These are phyloP conservation scores for Apogon talboti DNA, from an alignment of 2,797 vertebrate species.

Conservation along the genomic window DNA sequence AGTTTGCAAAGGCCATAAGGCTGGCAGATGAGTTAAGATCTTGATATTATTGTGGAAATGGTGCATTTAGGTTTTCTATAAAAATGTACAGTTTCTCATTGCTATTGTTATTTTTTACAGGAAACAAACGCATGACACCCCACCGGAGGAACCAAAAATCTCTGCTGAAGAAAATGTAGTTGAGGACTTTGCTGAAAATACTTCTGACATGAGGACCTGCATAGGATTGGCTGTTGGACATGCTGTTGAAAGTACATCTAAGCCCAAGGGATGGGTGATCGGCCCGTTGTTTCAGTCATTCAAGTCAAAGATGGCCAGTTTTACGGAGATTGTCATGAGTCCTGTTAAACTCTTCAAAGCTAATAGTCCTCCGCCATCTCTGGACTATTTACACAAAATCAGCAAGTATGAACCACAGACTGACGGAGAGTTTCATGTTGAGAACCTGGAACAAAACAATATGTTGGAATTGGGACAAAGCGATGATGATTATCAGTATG, in stretches of 20 bases:
- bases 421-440: not conserved
- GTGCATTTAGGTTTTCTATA: not conserved
- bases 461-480: slow-evolving; percentile 4
- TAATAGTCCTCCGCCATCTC: slow-evolving; percentile 36
- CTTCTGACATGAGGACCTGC: slow-evolving; percentile 34
- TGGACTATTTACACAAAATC: slow-evolving; percentile 3
- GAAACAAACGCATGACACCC: slow-evolving; percentile 23
- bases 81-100: not conserved
- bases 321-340: slow-evolving; percentile 90
- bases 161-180: slow-evolving; percentile 27
- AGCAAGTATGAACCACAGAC: slow-evolving; percentile 7
- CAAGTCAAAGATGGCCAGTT: slow-evolving; percentile 91
- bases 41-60: no score
- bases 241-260: slow-evolving; percentile 24
- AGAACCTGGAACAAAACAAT: slow-evolving; percentile 6
- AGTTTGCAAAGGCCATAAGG: no score
- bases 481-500: slow-evolving; percentile 15
- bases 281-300: slow-evolving; percentile 88
- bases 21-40: no score
- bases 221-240: slow-evolving; percentile 1
- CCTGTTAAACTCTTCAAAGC: slow-evolving; percentile 82
- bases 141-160: slow-evolving; percentile 7
- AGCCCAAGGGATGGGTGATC: slow-evolving; percentile 85
- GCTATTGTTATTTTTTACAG: slow-evolving; percentile 43
- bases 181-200: slow-evolving; percentile 11